Evolutionary conservation across 1,140 invertebrate genomes (phyloP).

Genomic region (Temnothorax curvispinosus): DNA sequence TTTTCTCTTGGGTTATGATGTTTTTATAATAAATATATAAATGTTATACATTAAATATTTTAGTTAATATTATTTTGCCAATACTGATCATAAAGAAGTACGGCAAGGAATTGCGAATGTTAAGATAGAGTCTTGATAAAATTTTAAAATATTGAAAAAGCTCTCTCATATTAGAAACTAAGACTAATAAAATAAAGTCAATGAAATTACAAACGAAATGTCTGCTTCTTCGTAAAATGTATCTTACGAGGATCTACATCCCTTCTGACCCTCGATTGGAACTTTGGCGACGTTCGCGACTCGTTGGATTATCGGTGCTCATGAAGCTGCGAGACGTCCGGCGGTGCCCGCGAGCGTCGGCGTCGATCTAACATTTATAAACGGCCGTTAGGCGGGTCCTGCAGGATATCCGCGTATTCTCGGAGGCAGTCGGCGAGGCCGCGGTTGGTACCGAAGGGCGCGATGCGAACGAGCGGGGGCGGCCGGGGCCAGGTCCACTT

Average conservation of each 20-base stretch:
- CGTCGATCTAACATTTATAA: conserved; percentile 83
- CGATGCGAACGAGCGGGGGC: conserved; percentile 49
- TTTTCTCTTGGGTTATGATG: not conserved
- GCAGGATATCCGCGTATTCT: conserved; percentile 66
- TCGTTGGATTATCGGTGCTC: conserved; percentile 29
- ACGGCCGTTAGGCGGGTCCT: conserved; percentile 76
- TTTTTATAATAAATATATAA: not conserved
- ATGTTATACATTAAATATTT: not conserved
- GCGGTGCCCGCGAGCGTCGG: conserved; percentile 69
- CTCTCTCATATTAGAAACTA: not conserved
- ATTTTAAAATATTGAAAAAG: not conserved
- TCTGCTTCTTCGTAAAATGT: not conserved
- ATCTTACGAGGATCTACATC: not conserved
- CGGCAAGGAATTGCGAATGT: not conserved
- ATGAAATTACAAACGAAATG: not conserved
- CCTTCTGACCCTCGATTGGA: not conserved
- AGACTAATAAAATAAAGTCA: not conserved
- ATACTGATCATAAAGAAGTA: not conserved
- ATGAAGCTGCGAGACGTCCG: conserved; percentile 38
- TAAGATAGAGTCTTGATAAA: not conserved
- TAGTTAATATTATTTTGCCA: not conserved
- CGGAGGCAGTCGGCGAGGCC: conserved; percentile 34
- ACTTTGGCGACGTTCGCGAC: not conserved
- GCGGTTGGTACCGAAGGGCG: conserved; percentile 64
- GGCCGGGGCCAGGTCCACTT: conserved; percentile 77